Base-by-base conservation (phyloP, 2,797 vertebrate species). In the Etheostoma nigrum region DNA sequence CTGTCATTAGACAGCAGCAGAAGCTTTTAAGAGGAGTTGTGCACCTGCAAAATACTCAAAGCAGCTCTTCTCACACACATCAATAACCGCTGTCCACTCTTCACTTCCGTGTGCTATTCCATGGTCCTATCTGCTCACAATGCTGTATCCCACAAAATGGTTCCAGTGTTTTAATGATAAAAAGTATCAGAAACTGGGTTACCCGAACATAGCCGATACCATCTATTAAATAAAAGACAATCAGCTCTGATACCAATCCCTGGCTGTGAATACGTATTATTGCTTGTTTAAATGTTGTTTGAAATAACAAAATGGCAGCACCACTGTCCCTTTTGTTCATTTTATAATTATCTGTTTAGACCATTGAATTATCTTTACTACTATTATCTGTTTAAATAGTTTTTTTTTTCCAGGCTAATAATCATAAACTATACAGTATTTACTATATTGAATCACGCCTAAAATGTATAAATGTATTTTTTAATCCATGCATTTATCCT, bases 401-500 rank as follows among this genome's bases (percentile, higher is more conserved):
- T 67, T 75, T 58, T 59, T 7, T 59, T 7, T 53, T 30, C 30
- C 5, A 6, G 30, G 51, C 8, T 19, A n/a, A 58, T 72, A 42
- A 49, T 62, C 51, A 53, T 61, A 36, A 72, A 73, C 30, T 33
- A 60, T 53, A 54, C 36, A 54, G 11, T 11, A 58, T n/a, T 52
- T 51, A 44, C 5, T 19, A 5, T 10, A 49, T 30, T 76, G 33
- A 67, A 48, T 42, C 36, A 30, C 27, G 18, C 11, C 67, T 60
- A 19, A 27, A 54, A 67, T 27, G 9, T 61, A 69, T 27, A 54
- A 52, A 66, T 45, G 2, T 11, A 6, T 69, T 64, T 25, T 55
- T 30, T 71, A 74, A 81, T 65, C 61, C 44, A 63, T 66, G 68
- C 53, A 55, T 63, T 84, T 42, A 66, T 67, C 23, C 33, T 79